Evolutionary conservation across 2,797 vertebrate species (phyloP), one percentile per base, ranked within the genome.

Genomic region (Uromys caudimaculatus): DNA sequence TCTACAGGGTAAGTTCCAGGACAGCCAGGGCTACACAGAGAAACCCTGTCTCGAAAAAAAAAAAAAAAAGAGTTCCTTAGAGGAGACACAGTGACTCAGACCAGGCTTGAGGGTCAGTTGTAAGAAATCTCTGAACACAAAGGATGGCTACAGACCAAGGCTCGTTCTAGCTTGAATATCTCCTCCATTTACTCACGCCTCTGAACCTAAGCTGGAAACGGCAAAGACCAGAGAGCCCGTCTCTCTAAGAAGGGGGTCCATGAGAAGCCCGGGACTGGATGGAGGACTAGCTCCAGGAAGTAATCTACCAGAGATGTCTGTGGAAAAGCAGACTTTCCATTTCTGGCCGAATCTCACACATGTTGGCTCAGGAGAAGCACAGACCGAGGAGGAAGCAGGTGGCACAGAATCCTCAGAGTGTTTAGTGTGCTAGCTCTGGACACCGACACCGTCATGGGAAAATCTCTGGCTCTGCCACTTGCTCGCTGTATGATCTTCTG

Each of bases 401-500:
- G 1, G 67, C 50, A 56, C 14, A 73, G 93, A 58, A 44, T 47
- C 64, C 64, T 13, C 8, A 64, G 35, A 75, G 76, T 0, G 38
- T n/a, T 94, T 56, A 87, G 41, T 23, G 24, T 84, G 52, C 44
- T 73, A 75, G 56, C 77, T 93, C 77, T 56, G 60, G 84, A 56
- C 52, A 91, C 52, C n/a, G 84, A 56, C 52, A 91, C 52, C n/a
- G 75, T 54, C 93, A 91, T 71, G 24, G 77, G 82, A 58, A 81
- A 83, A 79, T 90, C 75, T 82, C 84, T 81, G n/a, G 41, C 44
- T 94, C 89, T 73, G 86, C 56, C 14, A 6, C 32, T 83, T 52
- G 62, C 84, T 90, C 69, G 73, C 90, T 94, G 58, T 87, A 75
- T 96, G 93, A 89, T 86, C 90, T 73, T 54, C 29, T 62, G 7